A percentile compares a stretch with the other conserved stretches of the same genome.
Conservation (phyloP, 2,888 invertebrate genomes). For the Hydriomena furcata region DNA sequence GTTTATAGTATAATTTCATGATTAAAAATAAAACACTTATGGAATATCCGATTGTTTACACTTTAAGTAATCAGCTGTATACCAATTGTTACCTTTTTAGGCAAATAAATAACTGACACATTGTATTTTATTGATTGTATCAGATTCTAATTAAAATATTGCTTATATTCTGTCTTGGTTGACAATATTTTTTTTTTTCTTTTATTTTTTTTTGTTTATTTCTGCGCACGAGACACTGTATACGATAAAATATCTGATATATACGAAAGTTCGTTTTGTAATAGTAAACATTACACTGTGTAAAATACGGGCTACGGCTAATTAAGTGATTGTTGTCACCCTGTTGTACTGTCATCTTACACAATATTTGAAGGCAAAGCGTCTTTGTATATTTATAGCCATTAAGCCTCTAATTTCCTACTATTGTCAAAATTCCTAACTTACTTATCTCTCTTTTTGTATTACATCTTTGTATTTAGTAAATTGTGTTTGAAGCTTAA, state of each 20-base stretch:
- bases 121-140: neutral
- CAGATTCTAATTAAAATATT: constrained; percentile 12
- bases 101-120: neutral
- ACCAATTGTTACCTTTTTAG: neutral
- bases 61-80: neutral
- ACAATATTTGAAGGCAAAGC: constrained; percentile 59
- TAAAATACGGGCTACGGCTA: neutral
- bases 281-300: neutral
- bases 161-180: neutral
- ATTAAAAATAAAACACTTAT: neutral
- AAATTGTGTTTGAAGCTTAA: neutral
- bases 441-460: constrained; percentile 46
- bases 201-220: no score
- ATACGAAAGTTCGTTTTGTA: neutral
- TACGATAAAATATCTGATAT: no score
- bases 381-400: constrained; percentile 66
- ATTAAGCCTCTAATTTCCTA: constrained; percentile 74
- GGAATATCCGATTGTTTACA: neutral
- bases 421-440: constrained; percentile 79
- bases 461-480: constrained; percentile 11
- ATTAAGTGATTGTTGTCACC: constrained; percentile 46
- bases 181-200: neutral
- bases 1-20: neutral
- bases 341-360: constrained; percentile 50
- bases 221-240: no score